Base-by-base conservation (phyloP, 2,888 invertebrate species). In the Ornithoptera priamus region DNA sequence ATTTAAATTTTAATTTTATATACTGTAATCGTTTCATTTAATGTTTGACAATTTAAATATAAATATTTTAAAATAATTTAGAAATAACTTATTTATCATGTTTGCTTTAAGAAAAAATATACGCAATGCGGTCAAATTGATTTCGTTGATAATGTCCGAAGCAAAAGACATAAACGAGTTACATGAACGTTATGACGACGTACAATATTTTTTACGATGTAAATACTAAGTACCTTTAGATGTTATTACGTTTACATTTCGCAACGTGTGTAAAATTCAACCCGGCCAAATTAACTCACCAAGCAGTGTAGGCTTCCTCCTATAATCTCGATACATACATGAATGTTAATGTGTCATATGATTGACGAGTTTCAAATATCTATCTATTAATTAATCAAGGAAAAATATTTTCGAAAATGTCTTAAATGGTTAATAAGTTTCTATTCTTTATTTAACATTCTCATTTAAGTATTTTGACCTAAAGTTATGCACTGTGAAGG, bases 221-320 rank as follows among this genome's bases (percentile, higher is more conserved):
- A 59, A 24, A 30, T 50, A 30, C 50, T 24, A 57, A 46, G 10
- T 6, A 58, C 58, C 24, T 57, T 67, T 67, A 62, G 62, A 62
- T 56, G 67, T 62, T 42, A 57, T 62, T 62, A 57, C 62, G 42
- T 62, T 42, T 65, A 61, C 57, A 74, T 81, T 81, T 77, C 75
- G 77, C 74, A 82, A 83, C 76, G 73, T 78, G 78, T 74, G 75
- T 76, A 77, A 83, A 81, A 81, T 79, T 80, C 75, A 75, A 57
- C 68, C 69, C 67, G 64, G 69, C 71, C 81, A 83, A 5, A 84
- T 85, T 84, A 84, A 82, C 81, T 78, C 77, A 77, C 78, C 75
- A 75, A 82, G 80, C 82, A 80, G 79, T 58, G n/a, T 56, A 39
- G 30, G 46, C 65, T 65, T 59, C 66, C 66, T 63, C 30, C 24